Evolutionary conservation across 2,797 vertebrate genomes (phyloP).

Genomic region (Orestias chungarensis): DNA sequence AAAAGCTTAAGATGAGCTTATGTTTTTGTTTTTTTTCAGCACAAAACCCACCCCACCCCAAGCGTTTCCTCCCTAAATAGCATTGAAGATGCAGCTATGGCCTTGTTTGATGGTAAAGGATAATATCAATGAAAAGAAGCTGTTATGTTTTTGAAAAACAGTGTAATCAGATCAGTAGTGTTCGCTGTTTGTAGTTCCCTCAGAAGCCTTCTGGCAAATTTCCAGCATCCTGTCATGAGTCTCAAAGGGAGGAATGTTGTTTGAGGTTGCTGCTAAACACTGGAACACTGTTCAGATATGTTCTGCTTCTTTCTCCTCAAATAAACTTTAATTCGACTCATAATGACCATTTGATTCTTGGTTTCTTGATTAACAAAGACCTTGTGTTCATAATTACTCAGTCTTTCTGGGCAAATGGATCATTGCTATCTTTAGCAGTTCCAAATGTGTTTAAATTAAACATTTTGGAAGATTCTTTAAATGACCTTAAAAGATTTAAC

Average conservation of each 20-base stretch:
- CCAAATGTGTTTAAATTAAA: not conserved
- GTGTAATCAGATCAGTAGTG: not conserved
- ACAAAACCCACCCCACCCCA: not conserved
- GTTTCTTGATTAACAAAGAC: not conserved
- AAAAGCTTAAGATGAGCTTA: not conserved
- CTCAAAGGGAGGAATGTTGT: not conserved
- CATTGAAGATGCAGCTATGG: not conserved
- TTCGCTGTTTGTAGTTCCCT: not conserved
- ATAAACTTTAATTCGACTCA: not conserved
- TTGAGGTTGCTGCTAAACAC: not conserved
- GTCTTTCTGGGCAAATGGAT: not conserved
- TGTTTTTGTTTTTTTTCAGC: not conserved
- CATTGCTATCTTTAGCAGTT: not conserved
- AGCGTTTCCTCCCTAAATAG: not conserved
- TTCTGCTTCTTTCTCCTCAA: not conserved
- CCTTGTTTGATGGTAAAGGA: not conserved
- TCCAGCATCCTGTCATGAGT: not conserved
- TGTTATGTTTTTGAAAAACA: not conserved
- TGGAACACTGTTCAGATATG: not conserved
- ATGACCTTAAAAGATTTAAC: not conserved
- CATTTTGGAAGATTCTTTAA: not conserved
- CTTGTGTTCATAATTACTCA: not conserved
- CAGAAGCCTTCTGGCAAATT: not conserved
- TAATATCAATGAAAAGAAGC: not conserved
- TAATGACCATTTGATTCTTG: not conserved